These are phyloP conservation scores for Neomonachus schauinslandi DNA, from an alignment of 2,113 vertebrate species.

Conservation along the genomic window DNA sequence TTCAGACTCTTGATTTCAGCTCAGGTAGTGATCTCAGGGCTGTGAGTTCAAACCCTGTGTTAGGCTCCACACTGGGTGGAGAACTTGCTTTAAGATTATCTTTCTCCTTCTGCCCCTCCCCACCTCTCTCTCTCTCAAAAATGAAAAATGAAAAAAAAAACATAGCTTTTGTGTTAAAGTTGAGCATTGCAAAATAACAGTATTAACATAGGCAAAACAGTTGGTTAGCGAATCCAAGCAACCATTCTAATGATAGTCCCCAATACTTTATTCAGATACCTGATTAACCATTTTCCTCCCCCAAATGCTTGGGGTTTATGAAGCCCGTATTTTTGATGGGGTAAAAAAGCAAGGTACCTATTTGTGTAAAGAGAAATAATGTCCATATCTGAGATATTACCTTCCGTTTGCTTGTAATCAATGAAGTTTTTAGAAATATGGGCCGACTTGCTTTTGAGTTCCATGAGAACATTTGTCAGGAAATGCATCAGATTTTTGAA, in stretches of 20 bases:
- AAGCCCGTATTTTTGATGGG: neutral
- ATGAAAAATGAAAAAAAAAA: constrained; percentile 58
- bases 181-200: neutral
- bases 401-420: neutral
- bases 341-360: neutral
- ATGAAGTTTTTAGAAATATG: neutral
- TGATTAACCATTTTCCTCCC: neutral
- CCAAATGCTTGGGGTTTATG: neutral
- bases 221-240: neutral
- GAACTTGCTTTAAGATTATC: neutral
- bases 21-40: neutral
- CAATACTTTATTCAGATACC: neutral
- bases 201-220: neutral
- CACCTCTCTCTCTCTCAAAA: neutral
- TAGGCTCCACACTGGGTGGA: neutral
- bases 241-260: neutral
- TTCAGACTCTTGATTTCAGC: neutral
- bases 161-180: constrained; percentile 66
- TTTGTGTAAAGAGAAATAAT: neutral
- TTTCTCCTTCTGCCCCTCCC: neutral
- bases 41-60: neutral
- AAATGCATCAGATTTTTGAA: neutral
- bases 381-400: neutral
- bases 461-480: neutral
- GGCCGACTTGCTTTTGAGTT: neutral